phyloP scores from a whole-genome alignment of 2,888 invertebrate genomes.

The Muschampia staudingeri region DNA sequence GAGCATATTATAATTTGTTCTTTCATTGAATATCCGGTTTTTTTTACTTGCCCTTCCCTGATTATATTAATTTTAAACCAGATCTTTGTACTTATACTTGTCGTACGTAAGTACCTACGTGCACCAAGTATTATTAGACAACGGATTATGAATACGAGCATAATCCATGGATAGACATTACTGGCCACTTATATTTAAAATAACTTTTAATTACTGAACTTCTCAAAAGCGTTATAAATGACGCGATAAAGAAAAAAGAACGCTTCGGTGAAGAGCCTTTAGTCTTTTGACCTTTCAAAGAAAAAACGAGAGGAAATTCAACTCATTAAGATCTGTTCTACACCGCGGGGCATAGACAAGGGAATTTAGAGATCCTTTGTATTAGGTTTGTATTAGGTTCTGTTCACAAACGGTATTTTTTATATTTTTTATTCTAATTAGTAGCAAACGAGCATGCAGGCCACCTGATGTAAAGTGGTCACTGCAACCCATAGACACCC shows the following conservation, averaged over 20 bases:
- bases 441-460: no score
- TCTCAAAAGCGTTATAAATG: conserved; percentile 14
- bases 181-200: neutral
- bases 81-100: no score
- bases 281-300: conserved; percentile 28
- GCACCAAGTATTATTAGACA: no score
- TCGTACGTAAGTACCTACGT: no score
- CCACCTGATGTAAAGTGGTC: no score
- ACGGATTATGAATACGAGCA: no score
- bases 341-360: conserved; percentile 20
- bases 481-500: no score
- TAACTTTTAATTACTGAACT: neutral
- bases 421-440: no score
- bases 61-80: no score
- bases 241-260: conserved; percentile 1
- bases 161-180: neutral
- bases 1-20: no score
- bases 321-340: conserved; percentile 32
- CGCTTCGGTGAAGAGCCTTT: conserved; percentile 15
- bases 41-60: no score
- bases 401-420: neutral
- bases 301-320: conserved; percentile 13
- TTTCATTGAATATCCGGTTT: no score
- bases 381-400: neutral
- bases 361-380: neutral